These are phyloP conservation scores for Drosophila aff. DNA, from an alignment of 1,140 invertebrate species.

Conservation along the genomic window DNA sequence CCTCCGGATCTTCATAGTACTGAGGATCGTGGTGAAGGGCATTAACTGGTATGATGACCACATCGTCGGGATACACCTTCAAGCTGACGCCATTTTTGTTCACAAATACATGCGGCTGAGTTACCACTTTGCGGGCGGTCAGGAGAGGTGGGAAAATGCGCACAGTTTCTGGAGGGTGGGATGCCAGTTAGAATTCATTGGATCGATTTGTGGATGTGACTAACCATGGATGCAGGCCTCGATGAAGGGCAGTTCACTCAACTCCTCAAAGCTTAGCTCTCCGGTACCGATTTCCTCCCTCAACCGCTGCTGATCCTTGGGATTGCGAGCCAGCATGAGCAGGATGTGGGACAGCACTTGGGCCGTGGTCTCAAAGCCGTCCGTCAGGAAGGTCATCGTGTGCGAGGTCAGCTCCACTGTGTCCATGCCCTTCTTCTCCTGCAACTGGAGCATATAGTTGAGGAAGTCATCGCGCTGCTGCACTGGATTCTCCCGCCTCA, in stretches of 20 bases:
- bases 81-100: slow-evolving; percentile 55
- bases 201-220: not conserved
- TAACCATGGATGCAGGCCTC: slow-evolving; percentile 67
- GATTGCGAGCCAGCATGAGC: slow-evolving; percentile 49
- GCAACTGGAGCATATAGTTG: slow-evolving; percentile 78
- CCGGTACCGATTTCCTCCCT: slow-evolving; percentile 69
- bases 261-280: slow-evolving; percentile 48
- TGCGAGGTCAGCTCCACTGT: slow-evolving; percentile 46
- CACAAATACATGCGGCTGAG: slow-evolving; percentile 39
- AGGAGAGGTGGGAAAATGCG: slow-evolving; percentile 54
- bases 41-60: slow-evolving; percentile 86
- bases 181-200: not conserved
- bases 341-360: slow-evolving; percentile 50
- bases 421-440: slow-evolving; percentile 69
- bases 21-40: slow-evolving; percentile 87
- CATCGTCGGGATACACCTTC: slow-evolving; percentile 84
- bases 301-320: slow-evolving; percentile 31
- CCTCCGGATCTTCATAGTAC: slow-evolving; percentile 88
- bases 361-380: slow-evolving; percentile 71
- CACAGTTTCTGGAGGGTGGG: slow-evolving; percentile 39
- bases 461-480: slow-evolving; percentile 79
- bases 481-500: slow-evolving; percentile 57
- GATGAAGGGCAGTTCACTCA: slow-evolving; percentile 58
- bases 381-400: slow-evolving; percentile 66
- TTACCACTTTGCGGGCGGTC: slow-evolving; percentile 45